Evolutionary conservation across 2,113 vertebrate genomes (phyloP).

Genomic region (Rutilus rutilus): DNA sequence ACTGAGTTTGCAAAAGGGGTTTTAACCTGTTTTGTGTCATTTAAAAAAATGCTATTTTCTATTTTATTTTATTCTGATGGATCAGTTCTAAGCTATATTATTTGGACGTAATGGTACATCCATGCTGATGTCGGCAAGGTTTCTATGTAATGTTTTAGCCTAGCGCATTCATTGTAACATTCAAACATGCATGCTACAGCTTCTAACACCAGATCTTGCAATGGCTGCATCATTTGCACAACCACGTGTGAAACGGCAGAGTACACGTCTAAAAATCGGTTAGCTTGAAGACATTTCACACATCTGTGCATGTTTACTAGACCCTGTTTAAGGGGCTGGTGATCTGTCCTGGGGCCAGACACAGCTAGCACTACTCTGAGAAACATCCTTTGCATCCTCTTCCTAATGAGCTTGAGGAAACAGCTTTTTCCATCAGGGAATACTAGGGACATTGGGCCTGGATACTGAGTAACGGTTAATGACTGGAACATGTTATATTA

Average conservation of each 20-base stretch:
- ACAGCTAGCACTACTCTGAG: slow-evolving; percentile 16
- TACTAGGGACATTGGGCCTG: slow-evolving; percentile 17
- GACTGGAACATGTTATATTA: slow-evolving; percentile 7
- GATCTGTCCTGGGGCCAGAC: slow-evolving; percentile 23
- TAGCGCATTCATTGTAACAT: not conserved
- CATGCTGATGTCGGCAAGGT: not conserved
- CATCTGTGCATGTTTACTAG: slow-evolving; percentile 66
- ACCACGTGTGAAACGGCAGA: not conserved
- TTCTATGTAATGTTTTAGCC: not conserved
- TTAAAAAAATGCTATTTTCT: not conserved
- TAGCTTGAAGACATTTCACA: slow-evolving; percentile 54
- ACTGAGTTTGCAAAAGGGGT: slow-evolving; percentile 3
- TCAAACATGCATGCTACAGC: not conserved
- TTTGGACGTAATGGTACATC: not conserved
- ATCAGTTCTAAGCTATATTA: not conserved
- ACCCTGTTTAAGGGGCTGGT: slow-evolving; percentile 41
- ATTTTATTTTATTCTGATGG: too few species aligned
- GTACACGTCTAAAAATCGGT: slow-evolving; percentile 1
- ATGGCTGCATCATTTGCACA: not conserved
- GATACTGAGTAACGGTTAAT: slow-evolving; percentile 27
- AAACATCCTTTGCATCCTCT: slow-evolving; percentile 47
- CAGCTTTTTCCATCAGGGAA: slow-evolving; percentile 42
- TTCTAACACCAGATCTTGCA: slow-evolving; percentile 4
- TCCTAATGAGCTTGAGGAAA: slow-evolving; percentile 51
- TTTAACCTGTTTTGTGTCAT: not conserved